phyloP scores from a whole-genome alignment of 1,140 invertebrate species.

The Hylyphantes graminicola region DNA sequence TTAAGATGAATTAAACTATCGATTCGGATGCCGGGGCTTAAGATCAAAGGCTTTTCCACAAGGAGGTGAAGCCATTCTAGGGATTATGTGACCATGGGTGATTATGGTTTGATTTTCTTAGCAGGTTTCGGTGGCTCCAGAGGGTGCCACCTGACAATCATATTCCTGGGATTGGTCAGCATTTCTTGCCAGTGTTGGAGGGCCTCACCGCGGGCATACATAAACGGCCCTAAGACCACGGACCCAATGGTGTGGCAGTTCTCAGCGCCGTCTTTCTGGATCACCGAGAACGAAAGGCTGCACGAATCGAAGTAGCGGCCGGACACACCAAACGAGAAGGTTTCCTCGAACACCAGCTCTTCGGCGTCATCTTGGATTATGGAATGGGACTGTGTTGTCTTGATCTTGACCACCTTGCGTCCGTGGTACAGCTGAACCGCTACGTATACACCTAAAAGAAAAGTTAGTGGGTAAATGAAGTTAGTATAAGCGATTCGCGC shows the following conservation, averaged over 20 bases:
- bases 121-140: slow-evolving; percentile 32
- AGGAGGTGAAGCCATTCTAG: too few species aligned
- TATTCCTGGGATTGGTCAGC: slow-evolving; percentile 76
- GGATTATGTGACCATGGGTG: too few species aligned
- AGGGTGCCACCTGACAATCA: slow-evolving; percentile 77
- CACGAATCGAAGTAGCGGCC: slow-evolving; percentile 66
- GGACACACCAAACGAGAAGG: slow-evolving; percentile 65
- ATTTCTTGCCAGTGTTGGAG: slow-evolving; percentile 70
- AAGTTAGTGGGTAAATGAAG: not conserved
- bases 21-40: too few species aligned
- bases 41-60: too few species aligned
- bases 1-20: too few species aligned
- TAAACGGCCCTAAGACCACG: slow-evolving; percentile 66
- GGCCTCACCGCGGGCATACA: slow-evolving; percentile 67
- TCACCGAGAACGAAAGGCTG: slow-evolving; percentile 64
- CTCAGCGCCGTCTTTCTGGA: slow-evolving; percentile 10
- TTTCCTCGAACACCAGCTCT: slow-evolving; percentile 66
- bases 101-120: too few species aligned
- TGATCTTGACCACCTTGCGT: slow-evolving; percentile 65
- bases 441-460: slow-evolving; percentile 62
- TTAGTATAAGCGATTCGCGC: not conserved
- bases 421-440: slow-evolving; percentile 66
- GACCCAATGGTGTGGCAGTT: not conserved
- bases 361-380: not conserved
- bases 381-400: slow-evolving; percentile 63